Base-by-base conservation (phyloP, 2,113 vertebrate species). In the Chlamydotis undulata region DNA sequence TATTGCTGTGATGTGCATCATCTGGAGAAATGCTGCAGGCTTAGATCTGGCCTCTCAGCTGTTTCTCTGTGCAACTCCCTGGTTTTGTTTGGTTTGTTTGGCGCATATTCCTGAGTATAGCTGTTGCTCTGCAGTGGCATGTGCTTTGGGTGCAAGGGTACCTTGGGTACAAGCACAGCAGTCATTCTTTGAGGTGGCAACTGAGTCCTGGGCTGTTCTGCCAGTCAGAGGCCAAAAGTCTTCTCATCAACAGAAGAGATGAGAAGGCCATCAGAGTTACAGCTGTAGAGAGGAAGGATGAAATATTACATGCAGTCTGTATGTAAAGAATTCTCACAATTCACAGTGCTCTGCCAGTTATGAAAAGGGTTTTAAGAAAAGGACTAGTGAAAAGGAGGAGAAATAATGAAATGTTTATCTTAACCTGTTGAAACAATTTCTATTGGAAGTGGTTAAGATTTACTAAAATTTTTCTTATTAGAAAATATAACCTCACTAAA, bases 21-120 rank as follows among this genome's bases (percentile, higher is more conserved):
- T 89, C 84, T 85, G 57, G 75, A 95, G 94, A 90, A 93, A 49
- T 71, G 61, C 41, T 96, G 53, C 69, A 89, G 87, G 50, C 89
- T 93, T 74, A 73, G 57, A 71, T 82, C 65, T 69, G 61, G 43
- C 77, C 53, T 91, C 65, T 95, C 88, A 77, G 76, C 92, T 77
- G 19, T 93, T 93, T 90, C 55, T 87, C 65, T 65, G 21, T 53
- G n/a, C 53, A 68, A 8, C 4, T 63, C 53, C 25, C 24, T 55
- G 31, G 4, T 55, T 90, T 71, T 65, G 18, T 69, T 70, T 82
- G 25, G 37, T 47, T 71, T 65, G 15, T 69, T 70, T 82, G 25
- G 37, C 43, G n/a, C 16, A 7, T 41, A 12, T 64, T 90, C 29
- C 79, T 35, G 43, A 47, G 41, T 57, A 37, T 95, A 93, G 22